Evolutionary conservation across 2,113 vertebrate species (phyloP), one percentile per base, ranked within the genome.

Genomic region (Oryzias javanicus): DNA sequence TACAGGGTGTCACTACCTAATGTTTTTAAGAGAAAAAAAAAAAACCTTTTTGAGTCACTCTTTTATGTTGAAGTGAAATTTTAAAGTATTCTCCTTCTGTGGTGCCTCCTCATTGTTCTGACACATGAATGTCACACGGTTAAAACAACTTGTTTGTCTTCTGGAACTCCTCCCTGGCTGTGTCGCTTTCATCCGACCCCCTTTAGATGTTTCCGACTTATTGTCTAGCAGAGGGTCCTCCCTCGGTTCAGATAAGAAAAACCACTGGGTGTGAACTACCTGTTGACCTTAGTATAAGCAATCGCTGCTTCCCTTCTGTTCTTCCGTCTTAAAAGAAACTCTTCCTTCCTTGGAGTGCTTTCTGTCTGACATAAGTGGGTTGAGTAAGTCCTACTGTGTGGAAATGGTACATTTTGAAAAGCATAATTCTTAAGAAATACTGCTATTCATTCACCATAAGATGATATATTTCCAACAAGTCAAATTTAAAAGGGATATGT

Each of bases 281-380:
- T 35, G 60, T 64, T 74, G 41, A 51, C 35, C 67, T 74, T 76
- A 42, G n/a, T 60, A 76, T 74, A 78, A 70, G 35, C 68, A 68
- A 54, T 66, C 49, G 69, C 69, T 80, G 69, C 74, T 83, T 78
- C 79, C 82, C 63, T 42, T 60, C 45, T 67, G 19, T 49, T 42
- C 55, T 79, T 74, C 70, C 57, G 13, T 60, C 29, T 49, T 1
- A 16, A 55, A 67, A 68, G 41, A 69, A 49, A 60, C 15, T 69
- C 54, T 72, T 66, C 55, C 64, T 70, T 67, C 60, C 70, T 70
- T 57, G 1, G 45, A 17, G 44, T 24, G 64, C 40, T 67, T 72
- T 56, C 42, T 65, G 49, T 44, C 61, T 69, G 56, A 71, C 18
- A 29, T 72, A 20, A 50, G 14, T 44, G 49, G 53, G 51, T 55